Evolutionary conservation across 1,140 invertebrate genomes (phyloP), one percentile per base, ranked within the genome.

Genomic region (Druon quercuslanigerum): DNA sequence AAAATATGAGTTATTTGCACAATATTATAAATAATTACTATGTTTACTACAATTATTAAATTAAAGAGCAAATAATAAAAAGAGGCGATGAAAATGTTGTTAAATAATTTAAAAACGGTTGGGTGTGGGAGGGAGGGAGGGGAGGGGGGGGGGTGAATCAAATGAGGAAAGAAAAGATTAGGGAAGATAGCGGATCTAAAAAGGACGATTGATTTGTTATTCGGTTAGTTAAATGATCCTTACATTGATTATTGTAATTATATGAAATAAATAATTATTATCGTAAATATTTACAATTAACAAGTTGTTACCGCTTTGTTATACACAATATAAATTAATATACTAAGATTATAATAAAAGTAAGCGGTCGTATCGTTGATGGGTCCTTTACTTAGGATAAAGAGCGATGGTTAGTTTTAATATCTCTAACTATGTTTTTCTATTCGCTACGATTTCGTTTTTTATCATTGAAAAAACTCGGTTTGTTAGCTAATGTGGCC

Each of bases 241-340:
- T 89, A 86, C 84, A 88, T 90, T 88, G 85, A 87, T 90, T 88
- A 90, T 85, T 87, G 87, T 89, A 90, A 89, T 87, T 89, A 89
- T 66, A 66, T 88, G 87, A 87, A 87, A 84, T 86, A 88, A 88
- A 88, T 83, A 82, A 89, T 89, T 89, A 89, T 87, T 88, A 90
- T 83, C 86, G 84, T 89, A 90, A 90, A 89, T 88, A 87, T 72
- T 88, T 88, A 88, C 86, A 88, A 90, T 90, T 88, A 89, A 90
- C 88, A 90, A 90, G 87, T 90, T 90, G 88, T 90, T 90, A 89
- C 87, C 87, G 88, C 88, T 90, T 90, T 90, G 88, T 89, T 90
- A 90, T 90, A 90, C 88, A 90, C 88, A 85, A 89, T 89, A 89
- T 89, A 88, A 89, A 89, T 80, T 88, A 88, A 89, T 88, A 87